Evolutionary conservation across 1,140 invertebrate genomes (phyloP).

Genomic region (Hormaphis cornu): DNA sequence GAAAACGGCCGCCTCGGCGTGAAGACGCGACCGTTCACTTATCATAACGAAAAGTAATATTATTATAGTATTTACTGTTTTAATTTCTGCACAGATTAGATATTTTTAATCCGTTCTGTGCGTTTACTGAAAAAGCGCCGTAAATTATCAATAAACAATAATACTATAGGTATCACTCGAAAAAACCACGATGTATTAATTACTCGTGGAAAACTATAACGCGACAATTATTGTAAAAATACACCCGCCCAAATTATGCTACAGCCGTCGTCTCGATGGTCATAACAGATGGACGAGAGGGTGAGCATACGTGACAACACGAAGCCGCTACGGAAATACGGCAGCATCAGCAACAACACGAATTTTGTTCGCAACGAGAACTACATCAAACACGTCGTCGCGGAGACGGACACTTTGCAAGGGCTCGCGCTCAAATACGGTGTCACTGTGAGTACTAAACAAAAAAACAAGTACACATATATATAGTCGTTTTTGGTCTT

Average conservation of each 20-base stretch:
- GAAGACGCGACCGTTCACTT: too few species aligned
- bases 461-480: background rate
- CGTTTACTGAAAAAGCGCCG: too few species aligned
- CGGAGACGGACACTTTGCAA: constrained; percentile 77
- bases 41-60: too few species aligned
- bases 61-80: too few species aligned
- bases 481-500: too few species aligned
- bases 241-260: background rate
- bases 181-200: background rate
- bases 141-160: background rate
- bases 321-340: constrained; percentile 76
- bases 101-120: too few species aligned
- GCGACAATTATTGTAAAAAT: background rate
- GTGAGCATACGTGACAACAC: constrained; percentile 73
- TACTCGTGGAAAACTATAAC: background rate
- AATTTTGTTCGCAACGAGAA: constrained; percentile 47
- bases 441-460: constrained; percentile 64
- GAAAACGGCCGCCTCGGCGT: too few species aligned
- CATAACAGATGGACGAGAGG: constrained; percentile 49
- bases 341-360: constrained; percentile 59
- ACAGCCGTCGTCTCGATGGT: background rate
- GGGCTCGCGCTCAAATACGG: constrained; percentile 86
- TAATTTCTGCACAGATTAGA: too few species aligned
- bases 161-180: too few species aligned
- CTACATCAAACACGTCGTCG: constrained; percentile 68